phyloP scores from a whole-genome alignment of 1,140 invertebrate genomes.

The Ceratosolen solmsi region DNA sequence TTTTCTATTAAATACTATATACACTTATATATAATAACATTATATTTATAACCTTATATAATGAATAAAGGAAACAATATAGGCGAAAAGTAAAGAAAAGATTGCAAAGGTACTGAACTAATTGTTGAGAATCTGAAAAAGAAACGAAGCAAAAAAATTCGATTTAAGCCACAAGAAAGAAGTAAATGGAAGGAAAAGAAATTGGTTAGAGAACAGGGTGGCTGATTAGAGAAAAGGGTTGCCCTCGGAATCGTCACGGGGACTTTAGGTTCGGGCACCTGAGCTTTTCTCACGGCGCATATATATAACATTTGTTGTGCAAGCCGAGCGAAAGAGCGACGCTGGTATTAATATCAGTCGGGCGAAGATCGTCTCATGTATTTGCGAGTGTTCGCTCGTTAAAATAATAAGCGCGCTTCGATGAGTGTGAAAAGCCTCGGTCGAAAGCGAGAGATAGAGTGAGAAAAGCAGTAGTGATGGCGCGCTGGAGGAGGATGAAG shows the following conservation, averaged over 20 bases:
- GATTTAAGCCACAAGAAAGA: neutral
- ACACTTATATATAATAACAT: too few relatives aligned
- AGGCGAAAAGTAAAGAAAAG: too few relatives aligned
- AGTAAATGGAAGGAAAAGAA: neutral
- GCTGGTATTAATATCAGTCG: conserved; percentile 58
- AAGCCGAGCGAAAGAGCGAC: neutral
- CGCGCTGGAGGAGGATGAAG: neutral
- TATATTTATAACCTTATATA: too few relatives aligned
- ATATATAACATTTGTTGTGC: conserved; percentile 16
- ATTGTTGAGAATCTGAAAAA: neutral
- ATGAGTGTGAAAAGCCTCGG: conserved; percentile 52
- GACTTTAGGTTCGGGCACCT: conserved; percentile 56
- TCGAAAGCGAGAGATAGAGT: neutral
- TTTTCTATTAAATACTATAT: too few relatives aligned
- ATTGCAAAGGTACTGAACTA: too few relatives aligned
- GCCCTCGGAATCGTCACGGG: neutral
- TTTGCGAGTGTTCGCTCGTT: conserved; percentile 53
- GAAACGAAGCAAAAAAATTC: neutral
- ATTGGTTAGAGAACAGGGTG: conserved; percentile 1
- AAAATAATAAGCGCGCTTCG: conserved; percentile 62
- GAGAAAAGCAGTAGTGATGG: neutral
- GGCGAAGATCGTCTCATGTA: conserved; percentile 41
- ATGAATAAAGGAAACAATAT: too few relatives aligned
- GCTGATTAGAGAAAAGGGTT: conserved; percentile 45
- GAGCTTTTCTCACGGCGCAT: conserved; percentile 61